phyloP scores from a whole-genome alignment of 2,888 invertebrate genomes.

The Cheilosia scutellata region DNA sequence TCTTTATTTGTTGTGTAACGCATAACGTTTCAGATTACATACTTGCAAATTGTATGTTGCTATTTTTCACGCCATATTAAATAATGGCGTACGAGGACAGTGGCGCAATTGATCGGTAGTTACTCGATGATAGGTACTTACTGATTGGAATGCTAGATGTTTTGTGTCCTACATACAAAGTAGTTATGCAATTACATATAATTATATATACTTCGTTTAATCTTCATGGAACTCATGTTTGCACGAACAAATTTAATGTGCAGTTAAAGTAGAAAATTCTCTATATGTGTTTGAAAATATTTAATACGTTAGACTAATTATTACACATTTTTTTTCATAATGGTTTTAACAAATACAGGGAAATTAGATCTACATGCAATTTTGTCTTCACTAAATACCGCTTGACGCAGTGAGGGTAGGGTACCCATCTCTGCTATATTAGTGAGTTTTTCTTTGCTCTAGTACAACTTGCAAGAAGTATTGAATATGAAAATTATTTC shows the following conservation, averaged over 20 bases:
- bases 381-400: too few relatives aligned
- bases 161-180: not conserved
- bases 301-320: too few relatives aligned
- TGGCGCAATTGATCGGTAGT: not conserved
- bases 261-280: not conserved
- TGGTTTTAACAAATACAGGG: too few relatives aligned
- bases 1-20: not conserved
- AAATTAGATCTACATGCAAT: too few relatives aligned
- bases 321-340: too few relatives aligned
- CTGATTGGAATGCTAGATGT: not conserved
- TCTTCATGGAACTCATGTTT: slow-evolving; percentile 37
- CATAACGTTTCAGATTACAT: not conserved
- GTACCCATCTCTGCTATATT: too few relatives aligned
- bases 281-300: too few relatives aligned
- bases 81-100: not conserved
- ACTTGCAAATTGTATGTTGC: too few relatives aligned
- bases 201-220: slow-evolving; percentile 21
- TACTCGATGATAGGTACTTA: not conserved
- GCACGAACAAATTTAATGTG: slow-evolving; percentile 16
- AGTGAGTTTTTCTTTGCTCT: too few relatives aligned
- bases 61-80: not conserved
- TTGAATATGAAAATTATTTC: too few relatives aligned
- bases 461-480: too few relatives aligned
- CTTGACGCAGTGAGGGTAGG: too few relatives aligned
- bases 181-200: slow-evolving; percentile 26